These are phyloP conservation scores for Heterochromis multidens DNA, from an alignment of 2,113 vertebrate species.

Conservation along the genomic window DNA sequence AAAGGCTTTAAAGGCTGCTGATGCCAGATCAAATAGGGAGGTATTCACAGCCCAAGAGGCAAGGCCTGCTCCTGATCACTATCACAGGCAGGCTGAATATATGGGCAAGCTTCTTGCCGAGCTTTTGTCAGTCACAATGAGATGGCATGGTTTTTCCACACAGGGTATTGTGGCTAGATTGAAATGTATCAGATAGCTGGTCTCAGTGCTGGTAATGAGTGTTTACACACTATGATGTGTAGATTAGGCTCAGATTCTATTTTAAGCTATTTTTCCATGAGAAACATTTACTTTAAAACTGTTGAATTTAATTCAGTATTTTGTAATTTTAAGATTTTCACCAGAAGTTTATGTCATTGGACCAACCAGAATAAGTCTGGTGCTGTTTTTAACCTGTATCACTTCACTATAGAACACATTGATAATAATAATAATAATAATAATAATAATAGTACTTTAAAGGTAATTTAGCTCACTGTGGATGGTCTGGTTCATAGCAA, in stretches of 20 bases:
- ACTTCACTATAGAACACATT: no score
- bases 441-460: not conserved
- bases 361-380: no score
- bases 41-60: constrained; percentile 42
- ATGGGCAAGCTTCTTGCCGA: not conserved
- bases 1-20: constrained; percentile 60
- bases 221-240: not conserved
- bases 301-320: not conserved
- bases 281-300: not conserved
- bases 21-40: constrained; percentile 65
- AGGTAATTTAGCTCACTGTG: not conserved
- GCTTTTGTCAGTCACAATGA: constrained; percentile 31
- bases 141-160: not conserved
- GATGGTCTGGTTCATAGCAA: not conserved
- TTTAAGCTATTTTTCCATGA: no score
- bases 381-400: no score
- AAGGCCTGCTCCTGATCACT: constrained; percentile 32
- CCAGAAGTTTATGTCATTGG: no score
- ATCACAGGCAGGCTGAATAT: not conserved
- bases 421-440: no score
- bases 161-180: not conserved
- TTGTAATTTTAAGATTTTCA: no score
- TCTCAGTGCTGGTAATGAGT: not conserved
- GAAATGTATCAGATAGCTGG: not conserved
- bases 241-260: not conserved